These are phyloP conservation scores for Oryzias javanicus DNA, from an alignment of 2,113 vertebrate species.

Conservation along the genomic window DNA sequence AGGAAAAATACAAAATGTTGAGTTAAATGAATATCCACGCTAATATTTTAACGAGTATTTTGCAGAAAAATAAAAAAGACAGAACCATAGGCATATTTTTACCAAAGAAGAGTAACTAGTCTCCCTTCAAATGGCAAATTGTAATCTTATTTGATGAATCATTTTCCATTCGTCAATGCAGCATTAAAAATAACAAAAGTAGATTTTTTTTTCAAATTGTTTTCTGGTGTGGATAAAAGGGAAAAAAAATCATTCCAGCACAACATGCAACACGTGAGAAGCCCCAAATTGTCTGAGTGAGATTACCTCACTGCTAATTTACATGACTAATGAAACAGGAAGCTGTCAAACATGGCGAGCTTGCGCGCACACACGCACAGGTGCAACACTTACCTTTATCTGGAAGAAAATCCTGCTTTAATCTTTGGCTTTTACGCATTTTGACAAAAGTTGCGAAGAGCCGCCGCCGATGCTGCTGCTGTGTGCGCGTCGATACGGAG, in stretches of 20 bases:
- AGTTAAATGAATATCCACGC: too few species aligned
- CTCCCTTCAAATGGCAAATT: too few species aligned
- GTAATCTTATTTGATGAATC: too few species aligned
- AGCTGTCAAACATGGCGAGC: constrained; percentile 56
- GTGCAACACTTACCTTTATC: constrained; percentile 62
- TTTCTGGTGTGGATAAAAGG: background rate
- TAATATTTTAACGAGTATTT: too few species aligned
- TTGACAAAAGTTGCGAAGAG: constrained; percentile 13
- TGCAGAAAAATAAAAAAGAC: too few species aligned
- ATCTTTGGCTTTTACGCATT: constrained; percentile 29
- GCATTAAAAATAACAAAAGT: background rate
- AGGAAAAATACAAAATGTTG: too few species aligned
- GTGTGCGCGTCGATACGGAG: constrained; percentile 12
- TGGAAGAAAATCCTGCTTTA: constrained; percentile 70
- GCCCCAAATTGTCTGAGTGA: constrained; percentile 7
- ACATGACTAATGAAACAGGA: constrained; percentile 68
- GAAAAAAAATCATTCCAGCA: background rate
- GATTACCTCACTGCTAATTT: constrained; percentile 45
- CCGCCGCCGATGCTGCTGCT: background rate
- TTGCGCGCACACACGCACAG: constrained; percentile 29
- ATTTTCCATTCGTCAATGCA: background rate
- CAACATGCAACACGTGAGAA: constrained; percentile 30
- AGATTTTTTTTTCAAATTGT: background rate
- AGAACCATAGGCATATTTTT: too few species aligned
- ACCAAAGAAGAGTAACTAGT: too few species aligned